Conservation (phyloP, 2,888 invertebrate genomes). For the Drosophila emarginata region DNA sequence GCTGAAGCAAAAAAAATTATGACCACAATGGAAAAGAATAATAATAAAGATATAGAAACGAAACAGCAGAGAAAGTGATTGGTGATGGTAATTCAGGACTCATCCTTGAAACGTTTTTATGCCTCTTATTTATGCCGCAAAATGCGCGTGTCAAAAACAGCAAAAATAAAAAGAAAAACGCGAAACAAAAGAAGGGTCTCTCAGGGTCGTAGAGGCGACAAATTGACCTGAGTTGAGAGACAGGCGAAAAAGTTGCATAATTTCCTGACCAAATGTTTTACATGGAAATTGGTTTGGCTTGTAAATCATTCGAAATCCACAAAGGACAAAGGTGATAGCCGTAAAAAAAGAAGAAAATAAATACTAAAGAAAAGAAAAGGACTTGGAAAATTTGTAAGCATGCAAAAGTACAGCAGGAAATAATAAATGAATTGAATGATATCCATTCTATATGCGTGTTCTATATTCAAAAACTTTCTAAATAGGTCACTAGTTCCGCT, state of each 20-base stretch:
- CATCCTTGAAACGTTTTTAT: conserved; percentile 73
- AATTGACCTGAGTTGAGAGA: conserved; percentile 7
- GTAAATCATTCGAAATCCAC: neutral
- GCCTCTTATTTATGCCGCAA: conserved; percentile 50
- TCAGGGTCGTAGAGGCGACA: neutral
- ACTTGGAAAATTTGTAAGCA: neutral
- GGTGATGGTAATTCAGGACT: conserved; percentile 5
- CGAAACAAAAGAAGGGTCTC: conserved; percentile 47
- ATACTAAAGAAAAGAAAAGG: neutral
- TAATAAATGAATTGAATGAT: neutral
- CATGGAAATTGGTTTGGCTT: neutral
- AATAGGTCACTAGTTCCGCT: conserved; percentile 60
- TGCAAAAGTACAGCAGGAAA: neutral
- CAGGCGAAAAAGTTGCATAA: neutral
- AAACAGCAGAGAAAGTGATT: neutral
- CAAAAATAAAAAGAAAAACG: conserved; percentile 12
- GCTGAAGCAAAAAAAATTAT: conserved; percentile 23
- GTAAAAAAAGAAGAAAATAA: neutral
- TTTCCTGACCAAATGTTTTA: conserved; percentile 8
- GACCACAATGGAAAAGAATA: conserved; percentile 1
- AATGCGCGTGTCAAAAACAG: conserved; percentile 57
- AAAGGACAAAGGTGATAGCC: neutral
- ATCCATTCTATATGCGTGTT: too few species aligned
- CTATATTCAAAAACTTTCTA: neutral
- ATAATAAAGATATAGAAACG: conserved; percentile 37